phyloP scores from a whole-genome alignment of 2,797 vertebrate species.

The Enteromius viviparus region DNA sequence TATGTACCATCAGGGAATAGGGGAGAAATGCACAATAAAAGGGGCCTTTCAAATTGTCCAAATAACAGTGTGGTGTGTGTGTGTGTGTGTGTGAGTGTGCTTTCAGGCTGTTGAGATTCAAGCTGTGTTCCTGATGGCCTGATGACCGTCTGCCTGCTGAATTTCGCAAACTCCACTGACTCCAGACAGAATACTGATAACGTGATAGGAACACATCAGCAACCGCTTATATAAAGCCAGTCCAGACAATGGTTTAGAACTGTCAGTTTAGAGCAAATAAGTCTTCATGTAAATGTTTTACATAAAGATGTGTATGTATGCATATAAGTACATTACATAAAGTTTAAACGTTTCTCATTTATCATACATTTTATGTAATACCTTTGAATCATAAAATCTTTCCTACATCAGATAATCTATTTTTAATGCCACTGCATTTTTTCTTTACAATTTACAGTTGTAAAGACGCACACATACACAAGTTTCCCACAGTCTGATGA shows the following conservation, averaged over 20 bases:
- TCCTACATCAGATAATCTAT: not conserved
- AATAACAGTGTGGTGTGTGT: not conserved
- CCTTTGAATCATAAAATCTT: not conserved
- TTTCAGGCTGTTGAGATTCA: conserved; percentile 9
- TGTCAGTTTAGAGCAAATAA: not conserved
- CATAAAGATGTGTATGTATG: too few relatives aligned
- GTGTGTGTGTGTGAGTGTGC: conserved; percentile 3
- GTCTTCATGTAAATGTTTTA: too few relatives aligned
- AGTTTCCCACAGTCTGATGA: not conserved
- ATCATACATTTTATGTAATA: not conserved
- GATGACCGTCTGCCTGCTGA: conserved; percentile 4
- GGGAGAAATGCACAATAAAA: conserved; percentile 1
- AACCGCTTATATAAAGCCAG: not conserved
- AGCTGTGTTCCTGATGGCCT: conserved; percentile 8
- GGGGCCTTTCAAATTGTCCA: not conserved
- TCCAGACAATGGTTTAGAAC: not conserved
- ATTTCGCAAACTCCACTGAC: conserved; percentile 13
- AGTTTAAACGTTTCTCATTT: not conserved
- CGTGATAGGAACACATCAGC: not conserved
- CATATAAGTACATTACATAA: too few relatives aligned
- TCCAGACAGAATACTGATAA: not conserved
- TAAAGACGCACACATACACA: not conserved
- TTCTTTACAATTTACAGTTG: not conserved
- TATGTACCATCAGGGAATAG: not conserved
- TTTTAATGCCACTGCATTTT: not conserved